Evolutionary conservation across 2,797 vertebrate species (phyloP).

Genomic region (Agapornis canus): DNA sequence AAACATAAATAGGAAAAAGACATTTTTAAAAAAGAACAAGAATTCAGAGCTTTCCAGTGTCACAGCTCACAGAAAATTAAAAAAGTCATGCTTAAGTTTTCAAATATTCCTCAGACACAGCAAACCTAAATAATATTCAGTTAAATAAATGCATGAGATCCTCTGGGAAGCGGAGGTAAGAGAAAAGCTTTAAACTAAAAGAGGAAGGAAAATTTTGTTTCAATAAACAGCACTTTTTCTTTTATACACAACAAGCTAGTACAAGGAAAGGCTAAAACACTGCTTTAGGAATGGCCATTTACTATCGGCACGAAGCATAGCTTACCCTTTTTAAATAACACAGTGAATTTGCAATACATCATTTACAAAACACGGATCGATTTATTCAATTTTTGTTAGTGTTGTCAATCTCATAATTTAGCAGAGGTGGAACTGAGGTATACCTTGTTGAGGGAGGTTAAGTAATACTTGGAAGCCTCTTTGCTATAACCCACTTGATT

Average conservation of each 20-base stretch:
- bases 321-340: slow-evolving; percentile 81
- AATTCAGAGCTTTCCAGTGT: slow-evolving; percentile 83
- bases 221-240: slow-evolving; percentile 76
- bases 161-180: slow-evolving; percentile 68
- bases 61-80: slow-evolving; percentile 77
- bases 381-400: slow-evolving; percentile 84
- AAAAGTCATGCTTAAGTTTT: slow-evolving; percentile 83
- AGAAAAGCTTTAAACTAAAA: slow-evolving; percentile 72
- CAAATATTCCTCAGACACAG: slow-evolving; percentile 85
- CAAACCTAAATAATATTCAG: slow-evolving; percentile 81
- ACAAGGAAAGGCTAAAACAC: slow-evolving; percentile 79
- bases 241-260: slow-evolving; percentile 78
- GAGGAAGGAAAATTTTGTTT: slow-evolving; percentile 53
- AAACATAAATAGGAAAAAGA: slow-evolving; percentile 76
- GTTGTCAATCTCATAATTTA: slow-evolving; percentile 84
- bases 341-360: slow-evolving; percentile 80
- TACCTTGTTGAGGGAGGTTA: slow-evolving; percentile 99
- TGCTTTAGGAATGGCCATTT: slow-evolving; percentile 81
- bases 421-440: slow-evolving; percentile 95
- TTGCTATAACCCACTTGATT: slow-evolving; percentile 87
- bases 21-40: slow-evolving; percentile 10
- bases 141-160: slow-evolving; percentile 74
- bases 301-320: slow-evolving; percentile 77
- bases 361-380: slow-evolving; percentile 81
- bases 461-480: slow-evolving; percentile 94